Evolutionary conservation across 2,797 vertebrate genomes (phyloP).

Genomic region (Cynodonichthys magdalenae): DNA sequence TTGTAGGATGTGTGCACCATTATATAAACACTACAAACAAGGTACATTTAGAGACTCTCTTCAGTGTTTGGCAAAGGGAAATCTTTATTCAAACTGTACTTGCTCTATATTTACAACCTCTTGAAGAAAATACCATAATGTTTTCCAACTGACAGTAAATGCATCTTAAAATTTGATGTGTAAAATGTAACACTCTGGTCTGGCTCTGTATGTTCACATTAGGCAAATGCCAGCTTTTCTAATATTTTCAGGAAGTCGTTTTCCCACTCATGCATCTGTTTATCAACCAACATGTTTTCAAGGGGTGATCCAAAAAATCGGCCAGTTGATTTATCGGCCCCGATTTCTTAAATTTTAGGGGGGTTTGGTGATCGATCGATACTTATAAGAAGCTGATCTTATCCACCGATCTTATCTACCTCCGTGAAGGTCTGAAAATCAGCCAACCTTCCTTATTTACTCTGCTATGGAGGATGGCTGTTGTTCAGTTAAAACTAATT

Average conservation of each 20-base stretch:
- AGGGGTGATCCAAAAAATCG: too few relatives aligned
- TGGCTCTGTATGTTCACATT: constrained; percentile 4
- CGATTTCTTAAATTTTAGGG: background rate
- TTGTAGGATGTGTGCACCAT: constrained; percentile 17
- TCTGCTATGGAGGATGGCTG: too few relatives aligned
- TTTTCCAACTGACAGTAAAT: constrained; percentile 44
- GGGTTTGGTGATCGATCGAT: too few relatives aligned
- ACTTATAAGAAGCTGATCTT: too few relatives aligned
- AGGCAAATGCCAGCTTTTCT: constrained; percentile 25
- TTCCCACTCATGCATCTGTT: constrained; percentile 40
- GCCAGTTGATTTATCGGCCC: too few relatives aligned
- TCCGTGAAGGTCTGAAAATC: too few relatives aligned
- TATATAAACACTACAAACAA: constrained; percentile 52
- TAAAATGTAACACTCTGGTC: constrained; percentile 39
- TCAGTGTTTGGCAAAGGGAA: constrained; percentile 9
- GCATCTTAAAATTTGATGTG: constrained; percentile 59
- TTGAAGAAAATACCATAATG: constrained; percentile 63
- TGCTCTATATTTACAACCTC: constrained; percentile 62
- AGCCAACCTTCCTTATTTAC: too few relatives aligned
- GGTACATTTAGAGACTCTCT: too few relatives aligned
- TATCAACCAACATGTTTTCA: constrained; percentile 2
- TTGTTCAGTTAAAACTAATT: too few relatives aligned
- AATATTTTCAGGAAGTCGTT: constrained; percentile 22
- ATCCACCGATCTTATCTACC: too few relatives aligned
- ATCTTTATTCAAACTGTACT: constrained; percentile 40